Percentiles rank a stretch among this genome's conserved stretches.
Conservation (phyloP, 1,140 invertebrate genomes). For the Drosophila simulans region DNA sequence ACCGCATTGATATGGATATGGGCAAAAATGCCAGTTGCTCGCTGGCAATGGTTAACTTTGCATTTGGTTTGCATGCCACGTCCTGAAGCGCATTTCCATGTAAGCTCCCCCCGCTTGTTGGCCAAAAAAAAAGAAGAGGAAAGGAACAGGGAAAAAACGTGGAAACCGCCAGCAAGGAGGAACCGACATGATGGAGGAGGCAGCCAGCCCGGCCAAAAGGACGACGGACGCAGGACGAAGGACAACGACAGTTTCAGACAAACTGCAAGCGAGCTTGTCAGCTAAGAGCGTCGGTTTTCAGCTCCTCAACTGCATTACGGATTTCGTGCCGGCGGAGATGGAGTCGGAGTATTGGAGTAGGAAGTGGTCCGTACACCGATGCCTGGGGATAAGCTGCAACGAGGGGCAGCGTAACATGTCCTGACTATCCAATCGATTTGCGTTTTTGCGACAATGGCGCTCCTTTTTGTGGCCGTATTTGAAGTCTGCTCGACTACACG, state of each 20-base stretch:
- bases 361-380: not conserved
- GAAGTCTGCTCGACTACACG: slow-evolving; percentile 6
- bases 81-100: slow-evolving; percentile 78
- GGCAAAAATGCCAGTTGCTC: slow-evolving; percentile 48
- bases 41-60: slow-evolving; percentile 64
- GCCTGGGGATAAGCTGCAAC: slow-evolving; percentile 24
- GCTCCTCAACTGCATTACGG: slow-evolving; percentile 29
- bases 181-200: slow-evolving; percentile 22
- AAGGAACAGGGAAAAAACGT: slow-evolving; percentile 8
- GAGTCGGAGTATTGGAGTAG: not conserved
- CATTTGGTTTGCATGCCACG: slow-evolving; percentile 80
- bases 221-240: not conserved
- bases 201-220: slow-evolving; percentile 3
- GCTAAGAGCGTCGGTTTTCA: slow-evolving; percentile 49
- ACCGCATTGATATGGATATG: slow-evolving; percentile 67
- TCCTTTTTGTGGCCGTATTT: slow-evolving; percentile 9
- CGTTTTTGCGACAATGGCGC: slow-evolving; percentile 20
- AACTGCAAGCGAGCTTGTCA: slow-evolving; percentile 63
- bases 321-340: not conserved
- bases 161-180: slow-evolving; percentile 44
- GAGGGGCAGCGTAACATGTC: slow-evolving; percentile 38
- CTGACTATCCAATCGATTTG: slow-evolving; percentile 70
- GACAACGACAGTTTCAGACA: slow-evolving; percentile 36
- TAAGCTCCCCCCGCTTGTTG: slow-evolving; percentile 71
- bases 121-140: slow-evolving; percentile 29